Conservation (phyloP, 1,140 invertebrate species). For the Sitobion miscanthi region DNA sequence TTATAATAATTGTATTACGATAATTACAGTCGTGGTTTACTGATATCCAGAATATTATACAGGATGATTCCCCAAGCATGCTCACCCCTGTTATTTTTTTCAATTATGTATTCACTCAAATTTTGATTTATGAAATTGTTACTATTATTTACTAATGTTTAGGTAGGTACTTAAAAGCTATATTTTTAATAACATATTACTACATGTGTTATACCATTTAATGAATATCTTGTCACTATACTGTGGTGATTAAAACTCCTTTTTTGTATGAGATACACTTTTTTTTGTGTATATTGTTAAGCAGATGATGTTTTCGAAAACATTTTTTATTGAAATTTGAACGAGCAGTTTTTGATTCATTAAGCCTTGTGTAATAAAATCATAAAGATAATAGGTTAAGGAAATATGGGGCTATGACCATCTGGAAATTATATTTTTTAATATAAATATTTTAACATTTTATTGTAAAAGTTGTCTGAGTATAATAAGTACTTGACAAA, state of each 20-base stretch:
- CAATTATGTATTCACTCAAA: neutral
- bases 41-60: neutral
- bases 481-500: neutral
- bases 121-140: neutral
- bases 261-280: too few species aligned
- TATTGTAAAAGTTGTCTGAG: neutral
- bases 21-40: neutral
- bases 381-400: neutral
- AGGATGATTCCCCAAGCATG: neutral
- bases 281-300: neutral
- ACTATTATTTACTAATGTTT: too few species aligned
- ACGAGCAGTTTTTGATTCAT: neutral
- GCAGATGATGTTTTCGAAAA: neutral
- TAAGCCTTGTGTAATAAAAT: too few species aligned
- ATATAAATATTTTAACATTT: neutral
- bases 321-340: neutral
- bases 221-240: neutral
- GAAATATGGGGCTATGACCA: neutral
- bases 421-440: neutral
- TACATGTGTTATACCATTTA: neutral
- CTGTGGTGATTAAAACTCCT: too few species aligned
- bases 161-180: too few species aligned
- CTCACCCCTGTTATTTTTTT: neutral
- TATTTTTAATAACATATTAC: neutral
- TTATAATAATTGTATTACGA: neutral